Conservation (phyloP, 2,888 invertebrate species). For the Yponomeuta malinellus region DNA sequence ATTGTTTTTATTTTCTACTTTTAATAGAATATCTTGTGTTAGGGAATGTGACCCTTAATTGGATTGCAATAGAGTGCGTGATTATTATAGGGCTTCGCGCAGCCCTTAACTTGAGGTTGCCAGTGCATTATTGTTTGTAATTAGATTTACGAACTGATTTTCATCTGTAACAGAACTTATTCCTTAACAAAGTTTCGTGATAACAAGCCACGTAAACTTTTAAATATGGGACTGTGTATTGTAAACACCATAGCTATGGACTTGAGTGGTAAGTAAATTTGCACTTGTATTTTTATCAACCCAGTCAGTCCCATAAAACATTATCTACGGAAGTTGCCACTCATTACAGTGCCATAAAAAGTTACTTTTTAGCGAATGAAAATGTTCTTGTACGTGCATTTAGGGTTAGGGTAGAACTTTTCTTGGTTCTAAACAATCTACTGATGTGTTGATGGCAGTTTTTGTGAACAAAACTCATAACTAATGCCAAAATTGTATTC, state of each 20-base stretch:
- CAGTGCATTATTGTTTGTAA: constrained; percentile 20
- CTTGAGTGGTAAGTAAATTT: constrained; percentile 56
- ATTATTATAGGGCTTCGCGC: constrained; percentile 42
- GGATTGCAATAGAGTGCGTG: constrained; percentile 26
- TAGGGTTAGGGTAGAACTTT: background rate
- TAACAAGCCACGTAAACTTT: background rate
- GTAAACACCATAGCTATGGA: constrained; percentile 65
- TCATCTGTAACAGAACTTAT: constrained; percentile 20
- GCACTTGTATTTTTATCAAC: background rate
- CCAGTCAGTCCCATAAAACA: background rate
- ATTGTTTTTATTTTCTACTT: background rate
- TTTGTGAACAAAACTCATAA: too few relatives aligned
- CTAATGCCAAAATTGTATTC: too few relatives aligned
- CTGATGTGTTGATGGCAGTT: too few relatives aligned
- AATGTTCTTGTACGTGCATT: background rate
- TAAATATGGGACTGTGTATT: constrained; percentile 55
- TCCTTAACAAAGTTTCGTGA: background rate
- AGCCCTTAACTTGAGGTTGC: constrained; percentile 32
- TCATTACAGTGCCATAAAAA: constrained; percentile 20
- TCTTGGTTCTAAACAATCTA: background rate
- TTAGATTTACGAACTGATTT: constrained; percentile 20
- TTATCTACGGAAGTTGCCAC: constrained; percentile 16
- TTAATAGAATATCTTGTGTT: background rate
- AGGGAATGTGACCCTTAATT: constrained; percentile 9
- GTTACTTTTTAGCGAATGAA: background rate